These are phyloP conservation scores for Drosophila picticornis DNA, from an alignment of 2,888 invertebrate genomes.

Conservation along the genomic window DNA sequence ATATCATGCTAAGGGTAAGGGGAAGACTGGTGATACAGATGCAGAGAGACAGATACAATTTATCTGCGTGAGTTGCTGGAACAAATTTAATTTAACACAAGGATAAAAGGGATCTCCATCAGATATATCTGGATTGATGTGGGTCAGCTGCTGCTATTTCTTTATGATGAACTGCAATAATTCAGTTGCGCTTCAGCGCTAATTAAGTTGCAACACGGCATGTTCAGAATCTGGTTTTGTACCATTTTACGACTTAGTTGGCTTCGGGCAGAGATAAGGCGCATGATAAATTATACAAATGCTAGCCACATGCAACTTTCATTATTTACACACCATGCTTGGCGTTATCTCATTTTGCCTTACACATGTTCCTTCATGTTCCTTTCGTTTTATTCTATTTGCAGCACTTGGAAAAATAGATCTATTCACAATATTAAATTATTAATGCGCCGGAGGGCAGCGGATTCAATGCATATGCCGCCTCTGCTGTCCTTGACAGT, in stretches of 20 bases:
- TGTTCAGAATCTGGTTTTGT: constrained; percentile 12
- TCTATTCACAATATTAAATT: constrained; percentile 51
- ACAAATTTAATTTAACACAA: constrained; percentile 49
- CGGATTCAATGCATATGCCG: constrained; percentile 37
- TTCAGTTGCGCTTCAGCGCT: constrained; percentile 8
- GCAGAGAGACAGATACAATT: constrained; percentile 34
- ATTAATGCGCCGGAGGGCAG: constrained; percentile 57
- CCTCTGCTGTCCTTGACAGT: constrained; percentile 55
- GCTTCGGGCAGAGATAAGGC: constrained; percentile 23
- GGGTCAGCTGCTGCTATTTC: constrained; percentile 11
- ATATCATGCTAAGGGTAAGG: constrained; percentile 13
- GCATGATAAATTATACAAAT: constrained; percentile 31
- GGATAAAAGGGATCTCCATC: constrained; percentile 3
- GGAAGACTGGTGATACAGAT: neutral
- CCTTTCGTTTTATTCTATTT: constrained; percentile 35
- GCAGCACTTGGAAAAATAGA: constrained; percentile 42
- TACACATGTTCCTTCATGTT: neutral
- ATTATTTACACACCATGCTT: constrained; percentile 46
- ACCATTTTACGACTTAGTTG: constrained; percentile 41
- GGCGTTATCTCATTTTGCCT: constrained; percentile 1
- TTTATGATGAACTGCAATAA: constrained; percentile 29
- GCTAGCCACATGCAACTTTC: constrained; percentile 19
- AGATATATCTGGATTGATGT: constrained; percentile 14
- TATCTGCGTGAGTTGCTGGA: constrained; percentile 27
- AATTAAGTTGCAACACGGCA: constrained; percentile 34